Evolutionary conservation across 2,888 invertebrate species (phyloP).

Genomic region (Tipula helvola): DNA sequence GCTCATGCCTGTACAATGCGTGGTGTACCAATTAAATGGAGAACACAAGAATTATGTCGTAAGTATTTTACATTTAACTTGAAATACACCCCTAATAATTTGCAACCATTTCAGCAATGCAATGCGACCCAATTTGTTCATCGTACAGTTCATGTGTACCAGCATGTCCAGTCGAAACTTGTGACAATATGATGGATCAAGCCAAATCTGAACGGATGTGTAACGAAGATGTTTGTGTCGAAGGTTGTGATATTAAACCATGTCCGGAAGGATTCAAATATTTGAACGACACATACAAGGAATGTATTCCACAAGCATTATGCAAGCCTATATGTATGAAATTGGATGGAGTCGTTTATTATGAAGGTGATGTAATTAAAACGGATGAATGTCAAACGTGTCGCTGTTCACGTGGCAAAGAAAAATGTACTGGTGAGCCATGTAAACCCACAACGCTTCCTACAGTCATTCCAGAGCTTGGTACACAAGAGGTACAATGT

Average conservation of each 20-base stretch:
- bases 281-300: slow-evolving; percentile 49
- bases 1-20: slow-evolving; percentile 67
- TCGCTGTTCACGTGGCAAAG: slow-evolving; percentile 55
- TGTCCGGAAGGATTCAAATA: slow-evolving; percentile 66
- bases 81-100: background rate
- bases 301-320: slow-evolving; percentile 60
- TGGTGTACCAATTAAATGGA: slow-evolving; percentile 70
- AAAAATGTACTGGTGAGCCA: slow-evolving; percentile 58
- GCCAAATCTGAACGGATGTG: slow-evolving; percentile 51
- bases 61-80: slow-evolving; percentile 33
- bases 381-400: slow-evolving; percentile 73
- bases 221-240: slow-evolving; percentile 62
- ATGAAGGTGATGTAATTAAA: slow-evolving; percentile 65
- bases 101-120: slow-evolving; percentile 51
- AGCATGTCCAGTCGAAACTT: slow-evolving; percentile 72
- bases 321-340: slow-evolving; percentile 62
- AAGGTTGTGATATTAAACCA: slow-evolving; percentile 65
- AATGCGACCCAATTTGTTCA: slow-evolving; percentile 72
- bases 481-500: slow-evolving; percentile 36
- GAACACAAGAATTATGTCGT: slow-evolving; percentile 72
- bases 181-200: slow-evolving; percentile 62
- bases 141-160: slow-evolving; percentile 70
- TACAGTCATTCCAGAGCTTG: slow-evolving; percentile 13
- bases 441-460: slow-evolving; percentile 33
- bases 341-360: slow-evolving; percentile 50